Conservation (phyloP, 2,888 invertebrate genomes). For the Gymnosoma rotundatum region DNA sequence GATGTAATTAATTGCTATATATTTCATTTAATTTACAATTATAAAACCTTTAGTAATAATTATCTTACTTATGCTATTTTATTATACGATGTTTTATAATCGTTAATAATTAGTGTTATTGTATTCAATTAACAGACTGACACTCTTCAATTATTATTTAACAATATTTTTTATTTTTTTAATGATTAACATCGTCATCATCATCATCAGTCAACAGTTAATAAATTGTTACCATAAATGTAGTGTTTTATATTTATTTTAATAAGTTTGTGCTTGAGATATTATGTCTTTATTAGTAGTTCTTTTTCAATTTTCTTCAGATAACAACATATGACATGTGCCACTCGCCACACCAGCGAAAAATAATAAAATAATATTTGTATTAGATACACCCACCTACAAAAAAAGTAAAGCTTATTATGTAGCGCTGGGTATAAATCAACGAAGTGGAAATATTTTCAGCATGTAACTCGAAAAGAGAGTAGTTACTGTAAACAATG, state of each 20-base stretch:
- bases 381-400: neutral
- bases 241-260: neutral
- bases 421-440: no score
- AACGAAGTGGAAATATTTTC: no score
- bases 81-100: neutral
- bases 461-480: no score
- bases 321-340: conserved; percentile 32
- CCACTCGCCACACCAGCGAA: no score
- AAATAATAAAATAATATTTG: neutral
- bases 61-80: neutral
- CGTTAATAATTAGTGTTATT: neutral
- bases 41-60: neutral
- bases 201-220: neutral
- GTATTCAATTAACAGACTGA: conserved; percentile 1
- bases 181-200: neutral
- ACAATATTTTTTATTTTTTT: neutral
- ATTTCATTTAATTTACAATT: no score
- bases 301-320: conserved; percentile 16
- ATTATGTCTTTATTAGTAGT: conserved; percentile 42
- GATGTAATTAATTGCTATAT: no score
- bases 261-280: neutral
- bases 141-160: no score
- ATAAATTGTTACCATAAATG: neutral
- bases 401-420: no score
- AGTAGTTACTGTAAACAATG: no score